Percentiles rank a stretch among this genome's conserved stretches.
These are phyloP conservation scores for Meandrusa payeni DNA, from an alignment of 2,888 invertebrate species.

Conservation along the genomic window DNA sequence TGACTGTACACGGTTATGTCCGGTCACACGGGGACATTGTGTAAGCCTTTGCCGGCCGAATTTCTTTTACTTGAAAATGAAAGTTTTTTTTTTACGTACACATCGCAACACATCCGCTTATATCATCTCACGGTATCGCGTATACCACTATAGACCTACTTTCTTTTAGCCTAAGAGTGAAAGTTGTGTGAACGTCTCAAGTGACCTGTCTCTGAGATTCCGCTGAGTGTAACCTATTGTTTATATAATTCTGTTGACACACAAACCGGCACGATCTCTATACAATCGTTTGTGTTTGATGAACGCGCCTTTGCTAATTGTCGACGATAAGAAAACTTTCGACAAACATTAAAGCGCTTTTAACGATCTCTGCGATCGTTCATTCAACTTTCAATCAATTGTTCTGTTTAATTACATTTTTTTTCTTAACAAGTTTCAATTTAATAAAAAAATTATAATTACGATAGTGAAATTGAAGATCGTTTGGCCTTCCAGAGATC, in stretches of 20 bases:
- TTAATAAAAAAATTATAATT: too few species aligned
- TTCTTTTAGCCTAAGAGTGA: constrained; percentile 34
- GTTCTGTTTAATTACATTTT: too few species aligned
- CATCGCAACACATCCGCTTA: constrained; percentile 30
- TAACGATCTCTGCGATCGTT: neutral
- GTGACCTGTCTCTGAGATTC: constrained; percentile 18
- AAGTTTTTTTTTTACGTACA: constrained; percentile 33
- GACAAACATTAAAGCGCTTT: constrained; percentile 6
- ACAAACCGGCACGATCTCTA: constrained; percentile 23
- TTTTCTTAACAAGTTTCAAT: too few species aligned
- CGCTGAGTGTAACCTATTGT: constrained; percentile 22
- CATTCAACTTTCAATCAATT: neutral
- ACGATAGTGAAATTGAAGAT: too few species aligned
- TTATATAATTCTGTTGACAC: constrained; percentile 26
- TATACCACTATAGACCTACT: constrained; percentile 32
- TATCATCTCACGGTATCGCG: constrained; percentile 29
- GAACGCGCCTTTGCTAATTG: constrained; percentile 16
- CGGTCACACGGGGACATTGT: constrained; percentile 30
- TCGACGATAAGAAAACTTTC: constrained; percentile 11
- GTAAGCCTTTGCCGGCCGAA: constrained; percentile 30
- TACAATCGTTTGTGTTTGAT: constrained; percentile 8
- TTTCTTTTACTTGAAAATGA: constrained; percentile 37
- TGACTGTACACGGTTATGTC: constrained; percentile 2
- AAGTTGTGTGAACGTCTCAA: constrained; percentile 27
- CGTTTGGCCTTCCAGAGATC: too few species aligned